Conservation (phyloP, 1,140 invertebrate species). For the Drosophila willistoni region DNA sequence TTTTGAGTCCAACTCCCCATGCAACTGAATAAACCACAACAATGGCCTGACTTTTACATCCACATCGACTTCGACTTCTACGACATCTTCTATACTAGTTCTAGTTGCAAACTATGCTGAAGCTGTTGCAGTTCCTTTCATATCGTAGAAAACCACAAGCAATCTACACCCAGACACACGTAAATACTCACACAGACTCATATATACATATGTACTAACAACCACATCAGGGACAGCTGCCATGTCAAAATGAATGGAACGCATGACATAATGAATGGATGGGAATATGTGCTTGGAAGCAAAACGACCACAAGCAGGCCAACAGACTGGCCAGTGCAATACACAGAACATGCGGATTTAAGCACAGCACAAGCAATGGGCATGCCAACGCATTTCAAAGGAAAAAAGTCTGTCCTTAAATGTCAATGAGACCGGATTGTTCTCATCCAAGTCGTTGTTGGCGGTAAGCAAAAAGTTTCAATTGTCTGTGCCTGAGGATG, state of each 20-base stretch:
- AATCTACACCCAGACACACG: conserved; percentile 14
- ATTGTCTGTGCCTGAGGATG: conserved; percentile 72
- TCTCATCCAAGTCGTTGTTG: conserved; percentile 18
- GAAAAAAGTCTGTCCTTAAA: conserved; percentile 64
- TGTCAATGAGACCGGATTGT: conserved; percentile 56
- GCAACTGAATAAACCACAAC: conserved; percentile 71
- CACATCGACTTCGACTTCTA: conserved; percentile 34
- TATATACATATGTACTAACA: background rate
- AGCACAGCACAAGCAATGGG: conserved; percentile 9
- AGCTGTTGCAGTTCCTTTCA: conserved; percentile 64
- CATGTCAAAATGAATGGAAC: conserved; percentile 66
- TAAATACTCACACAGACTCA: background rate
- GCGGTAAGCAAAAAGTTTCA: conserved; percentile 67
- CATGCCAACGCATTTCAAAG: conserved; percentile 44
- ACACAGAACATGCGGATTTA: conserved; percentile 34
- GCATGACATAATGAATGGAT: conserved; percentile 64
- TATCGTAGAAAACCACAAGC: conserved; percentile 44
- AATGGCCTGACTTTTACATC: conserved; percentile 55
- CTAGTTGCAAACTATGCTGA: conserved; percentile 30
- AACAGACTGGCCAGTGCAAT: conserved; percentile 50
- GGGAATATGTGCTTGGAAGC: conserved; percentile 35
- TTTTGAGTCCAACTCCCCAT: conserved; percentile 21
- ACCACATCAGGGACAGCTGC: conserved; percentile 54
- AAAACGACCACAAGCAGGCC: conserved; percentile 63
- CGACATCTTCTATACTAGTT: conserved; percentile 21